Base-by-base conservation (phyloP, 64 coral and sea anemone genomes). In the Astreopora myriophthalma region DNA sequence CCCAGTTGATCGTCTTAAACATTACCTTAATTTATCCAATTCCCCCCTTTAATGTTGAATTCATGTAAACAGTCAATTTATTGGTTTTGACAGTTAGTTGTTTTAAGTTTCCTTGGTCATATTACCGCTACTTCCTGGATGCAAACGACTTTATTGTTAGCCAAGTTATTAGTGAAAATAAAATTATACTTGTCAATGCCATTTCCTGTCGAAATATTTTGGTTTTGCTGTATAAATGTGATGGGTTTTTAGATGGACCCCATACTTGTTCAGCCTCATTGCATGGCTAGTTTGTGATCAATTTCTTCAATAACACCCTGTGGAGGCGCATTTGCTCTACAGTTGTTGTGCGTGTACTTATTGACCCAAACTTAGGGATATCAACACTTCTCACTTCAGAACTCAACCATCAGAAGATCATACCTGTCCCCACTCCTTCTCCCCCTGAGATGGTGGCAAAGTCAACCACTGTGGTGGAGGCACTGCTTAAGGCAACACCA, bases 351-450 rank as follows among this genome's bases (percentile, higher is more conserved):
- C n/a, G n/a, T 44, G 40, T 11, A 44, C 6, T 44, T 44, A 44
- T 44, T 6, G 11, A 44, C 40, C 40, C 40, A 44, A 44, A 11
- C 40, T 44, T 44, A 44, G 63, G 23, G 31, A 57, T 30, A 8
- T 49, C 13, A 40, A 6, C 33, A 29, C 48, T 8, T 24, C 13
- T 37, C n/a, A 63, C 68, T 93, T 26, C 25, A 96, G 95, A 89
- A 31, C 81, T 96, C 28, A 69, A 93, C 52, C 95, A 96, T 34
- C 52, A 96, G 62, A 93, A 85, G 71, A 80, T 80, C 49, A 93
- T 93, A 28, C 95, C 74, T 9, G 89, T 52, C 11, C 80, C 95
- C 3, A 86, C 87, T 11, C 87, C 95, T n/a, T 93, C 95, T 0
- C 80, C 95, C 16, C 86, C 76, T 52, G 78, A 81, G 0, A 10